Percentiles rank a stretch among this genome's conserved stretches.
Conservation (phyloP, 2,113 vertebrate species). For the Boulengeromyrus knoepffleri region DNA sequence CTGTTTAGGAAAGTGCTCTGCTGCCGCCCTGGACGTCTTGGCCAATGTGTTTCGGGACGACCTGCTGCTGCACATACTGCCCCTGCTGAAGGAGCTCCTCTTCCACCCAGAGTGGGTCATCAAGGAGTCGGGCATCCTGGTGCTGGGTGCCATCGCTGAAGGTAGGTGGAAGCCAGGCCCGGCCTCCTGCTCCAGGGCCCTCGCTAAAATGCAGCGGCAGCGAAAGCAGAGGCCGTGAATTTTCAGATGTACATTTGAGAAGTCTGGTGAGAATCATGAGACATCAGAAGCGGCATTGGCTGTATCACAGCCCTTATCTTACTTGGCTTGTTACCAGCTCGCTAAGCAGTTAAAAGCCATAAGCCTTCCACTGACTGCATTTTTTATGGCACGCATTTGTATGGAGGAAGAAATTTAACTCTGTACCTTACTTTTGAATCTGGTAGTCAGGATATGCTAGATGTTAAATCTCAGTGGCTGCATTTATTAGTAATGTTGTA, state of each 20-base stretch:
- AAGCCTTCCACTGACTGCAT: background rate
- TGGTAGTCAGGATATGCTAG: background rate
- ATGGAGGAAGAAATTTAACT: background rate
- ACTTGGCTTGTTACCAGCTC: background rate
- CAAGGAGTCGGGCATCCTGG: conserved; percentile 94
- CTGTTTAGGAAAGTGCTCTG: conserved; percentile 84
- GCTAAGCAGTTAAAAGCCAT: background rate
- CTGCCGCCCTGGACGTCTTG: conserved; percentile 85
- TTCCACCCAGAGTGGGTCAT: conserved; percentile 92
- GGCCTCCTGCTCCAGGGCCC: background rate
- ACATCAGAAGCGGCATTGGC: background rate
- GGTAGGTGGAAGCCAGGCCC: conserved; percentile 52
- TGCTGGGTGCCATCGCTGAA: conserved; percentile 94
- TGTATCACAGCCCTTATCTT: background rate
- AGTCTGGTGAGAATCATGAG: background rate
- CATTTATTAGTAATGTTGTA: background rate
- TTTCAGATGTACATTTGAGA: background rate
- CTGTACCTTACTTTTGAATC: background rate
- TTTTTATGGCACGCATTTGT: background rate
- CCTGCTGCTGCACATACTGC: conserved; percentile 83
- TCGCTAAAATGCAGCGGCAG: background rate
- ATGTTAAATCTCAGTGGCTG: background rate
- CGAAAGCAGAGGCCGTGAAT: background rate
- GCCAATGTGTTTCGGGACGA: conserved; percentile 95
- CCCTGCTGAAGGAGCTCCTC: conserved; percentile 87